These are phyloP conservation scores for Tethya wilhelma DNA, from an alignment of 37 sponge, comb jelly and placozoan genomes.

Conservation along the genomic window DNA sequence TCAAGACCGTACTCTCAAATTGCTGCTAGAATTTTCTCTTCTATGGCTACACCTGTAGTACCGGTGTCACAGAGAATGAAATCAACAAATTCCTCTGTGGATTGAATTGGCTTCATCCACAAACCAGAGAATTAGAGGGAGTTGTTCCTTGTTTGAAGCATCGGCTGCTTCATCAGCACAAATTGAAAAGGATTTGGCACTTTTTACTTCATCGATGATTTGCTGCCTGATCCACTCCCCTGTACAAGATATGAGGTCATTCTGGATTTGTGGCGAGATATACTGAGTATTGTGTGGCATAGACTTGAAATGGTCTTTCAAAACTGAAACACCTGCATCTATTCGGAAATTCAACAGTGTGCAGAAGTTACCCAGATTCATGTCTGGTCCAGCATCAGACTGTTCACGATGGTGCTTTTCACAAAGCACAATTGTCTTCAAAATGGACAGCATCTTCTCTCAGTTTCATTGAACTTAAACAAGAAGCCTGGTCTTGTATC, in stretches of 20 bases:
- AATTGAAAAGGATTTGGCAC: slow-evolving; percentile 45
- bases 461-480: not conserved
- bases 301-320: slow-evolving; percentile 37
- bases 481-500: slow-evolving; percentile 1
- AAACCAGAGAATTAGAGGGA: slow-evolving; percentile 45
- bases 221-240: slow-evolving; percentile 19
- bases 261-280: slow-evolving; percentile 39
- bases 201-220: slow-evolving; percentile 32
- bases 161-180: slow-evolving; percentile 43
- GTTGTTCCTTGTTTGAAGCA: slow-evolving; percentile 54
- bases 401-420: slow-evolving; percentile 47
- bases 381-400: not conserved
- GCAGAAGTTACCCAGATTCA: slow-evolving; percentile 46
- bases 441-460: slow-evolving; percentile 16
- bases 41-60: slow-evolving; percentile 11
- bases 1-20: slow-evolving; percentile 10
- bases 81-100: slow-evolving; percentile 8
- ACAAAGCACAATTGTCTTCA: slow-evolving; percentile 44
- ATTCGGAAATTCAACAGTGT: slow-evolving; percentile 42
- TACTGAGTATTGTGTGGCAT: slow-evolving; percentile 51
- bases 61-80: slow-evolving; percentile 16
- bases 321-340: slow-evolving; percentile 51
- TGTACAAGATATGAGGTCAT: slow-evolving; percentile 43
- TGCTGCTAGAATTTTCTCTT: slow-evolving; percentile 6
- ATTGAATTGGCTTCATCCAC: slow-evolving; percentile 19